Evolutionary conservation across 2,888 invertebrate species (phyloP).

Genomic region (Chloroclystis v-ata): DNA sequence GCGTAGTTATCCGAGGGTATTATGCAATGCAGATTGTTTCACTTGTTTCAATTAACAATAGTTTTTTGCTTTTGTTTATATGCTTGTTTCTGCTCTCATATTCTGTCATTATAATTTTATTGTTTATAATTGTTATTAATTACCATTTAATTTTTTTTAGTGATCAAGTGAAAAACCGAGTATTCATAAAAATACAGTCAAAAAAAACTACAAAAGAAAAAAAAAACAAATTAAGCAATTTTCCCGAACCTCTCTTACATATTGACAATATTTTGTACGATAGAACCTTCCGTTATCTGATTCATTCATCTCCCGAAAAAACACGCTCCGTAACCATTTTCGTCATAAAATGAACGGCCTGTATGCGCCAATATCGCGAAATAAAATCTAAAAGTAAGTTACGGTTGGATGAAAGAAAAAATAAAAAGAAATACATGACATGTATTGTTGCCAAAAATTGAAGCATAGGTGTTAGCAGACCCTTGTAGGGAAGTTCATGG

Average conservation of each 20-base stretch:
- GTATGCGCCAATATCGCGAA: slow-evolving; percentile 10
- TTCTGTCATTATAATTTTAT: too few species aligned
- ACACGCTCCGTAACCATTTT: slow-evolving; percentile 11
- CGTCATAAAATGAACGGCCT: slow-evolving; percentile 14
- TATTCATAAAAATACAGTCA: too few species aligned
- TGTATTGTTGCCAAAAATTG: slow-evolving; percentile 22
- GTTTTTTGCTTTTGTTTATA: not conserved
- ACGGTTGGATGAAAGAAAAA: slow-evolving; percentile 17
- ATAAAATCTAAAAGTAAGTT: slow-evolving; percentile 20
- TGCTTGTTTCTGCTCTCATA: not conserved
- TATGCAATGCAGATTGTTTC: not conserved
- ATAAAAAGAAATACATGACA: slow-evolving; percentile 19
- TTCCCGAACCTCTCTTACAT: not conserved
- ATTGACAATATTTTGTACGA: not conserved
- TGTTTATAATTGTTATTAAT: too few species aligned
- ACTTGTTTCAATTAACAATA: not conserved
- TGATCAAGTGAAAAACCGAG: too few species aligned
- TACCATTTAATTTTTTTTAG: too few species aligned
- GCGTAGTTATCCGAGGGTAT: not conserved
- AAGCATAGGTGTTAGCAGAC: slow-evolving; percentile 23
- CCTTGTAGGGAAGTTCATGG: slow-evolving; percentile 26
- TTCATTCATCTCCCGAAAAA: slow-evolving; percentile 2
- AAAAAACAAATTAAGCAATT: not conserved
- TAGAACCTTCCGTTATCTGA: not conserved
- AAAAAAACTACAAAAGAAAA: too few species aligned